Base-by-base conservation (phyloP, 2,797 vertebrate species). In the Propithecus deckenii region DNA sequence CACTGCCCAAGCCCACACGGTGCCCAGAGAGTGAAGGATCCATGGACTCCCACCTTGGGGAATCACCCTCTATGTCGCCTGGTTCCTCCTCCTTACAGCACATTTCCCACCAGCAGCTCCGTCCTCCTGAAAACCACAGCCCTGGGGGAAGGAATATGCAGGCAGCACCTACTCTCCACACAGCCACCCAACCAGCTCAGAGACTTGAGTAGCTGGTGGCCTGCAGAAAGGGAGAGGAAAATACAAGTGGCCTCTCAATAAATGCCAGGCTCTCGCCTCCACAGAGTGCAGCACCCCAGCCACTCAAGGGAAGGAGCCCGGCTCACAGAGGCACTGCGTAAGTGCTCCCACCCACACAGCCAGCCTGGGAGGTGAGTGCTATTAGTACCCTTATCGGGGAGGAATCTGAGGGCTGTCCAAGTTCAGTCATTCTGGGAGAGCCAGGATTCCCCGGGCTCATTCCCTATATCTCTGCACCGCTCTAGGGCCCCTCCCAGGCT, bases 211-310 rank as follows among this genome's bases (percentile, higher is more conserved):
- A 72, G 23, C 65, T 28, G 2, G 15, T 25, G 3, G 15, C 41
- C 38, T 7, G 0, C 4, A 46, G 59, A 52, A 13, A 63, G 35
- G 2, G 2, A n/a, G 6, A 30, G 50, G 41, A 46, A 32, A 59
- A 61, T 0, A 0, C 46, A 79, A 12, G 6, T 2, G 23, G 30
- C 46, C 35, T 88, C 52, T n/a, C 32, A 4, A 0, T 23, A 23
- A 69, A 32, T n/a, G 28, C 17, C 48, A 57, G 71, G 57, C 43
- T 59, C 25, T 4, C 4, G 18, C 14, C n/a, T 69, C n/a, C 0
- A 0, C 22, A 2, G 11, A 57, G 23, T 14, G 15, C 15, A 50
- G 61, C 14, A 6, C 13, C n/a, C 41, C 30, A 22, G 3, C 63
- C 12, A 35, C n/a, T 28, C 65, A 69, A 57, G 18, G 9, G n/a